Base-by-base conservation (phyloP, 92 coral and sea anemone genomes). In the Epizoanthus rinbou region DNA sequence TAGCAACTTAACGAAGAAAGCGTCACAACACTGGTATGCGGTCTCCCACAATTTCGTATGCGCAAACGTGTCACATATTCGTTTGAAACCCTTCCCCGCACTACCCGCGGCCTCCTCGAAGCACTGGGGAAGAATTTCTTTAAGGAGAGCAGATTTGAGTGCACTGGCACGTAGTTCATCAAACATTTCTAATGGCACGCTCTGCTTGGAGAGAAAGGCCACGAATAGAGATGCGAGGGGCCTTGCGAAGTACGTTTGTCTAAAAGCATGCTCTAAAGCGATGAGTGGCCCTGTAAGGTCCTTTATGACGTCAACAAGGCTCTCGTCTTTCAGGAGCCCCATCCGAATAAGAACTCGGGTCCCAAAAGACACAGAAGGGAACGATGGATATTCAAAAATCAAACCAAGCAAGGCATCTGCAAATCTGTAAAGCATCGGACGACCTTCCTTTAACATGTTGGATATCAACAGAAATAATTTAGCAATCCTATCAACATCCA, bases 241-340 rank as follows among this genome's bases (percentile, higher is more conserved):
- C 88, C 91, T 86, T 19, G 99, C 97, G 70, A 96, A 96, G 85
- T 93, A 96, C 2, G 83, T 75, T 72, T 90, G 88, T 16, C 56
- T 23, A 28, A 89, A 91, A 8, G 87, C 87, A 57, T 91, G 92
- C 23, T 80, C 87, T 3, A 96, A 86, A 9, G 97, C 99, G 9
- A 71, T 33, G 10, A 96, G 84, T 3, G 96, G 89, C 2, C 96
- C 98, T 50, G 69, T 73, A 3, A 96, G 85, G 79, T 91, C 85
- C 17, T 2, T 16, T 16, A 13, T 37, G 43, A 69, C 69, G 16
- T 73, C 80, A 5, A 80, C 71, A 0, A 80, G 52, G 0, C 19
- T 58, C 64, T 93, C 97, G 33, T 90, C 88, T 75, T 93, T 93
- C 39, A 93, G 85, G 75, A 93, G 93, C 9, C 94, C 97, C 97